Evolutionary conservation across 1,140 invertebrate species (phyloP).

Genomic region (Lanistes nyassanus): DNA sequence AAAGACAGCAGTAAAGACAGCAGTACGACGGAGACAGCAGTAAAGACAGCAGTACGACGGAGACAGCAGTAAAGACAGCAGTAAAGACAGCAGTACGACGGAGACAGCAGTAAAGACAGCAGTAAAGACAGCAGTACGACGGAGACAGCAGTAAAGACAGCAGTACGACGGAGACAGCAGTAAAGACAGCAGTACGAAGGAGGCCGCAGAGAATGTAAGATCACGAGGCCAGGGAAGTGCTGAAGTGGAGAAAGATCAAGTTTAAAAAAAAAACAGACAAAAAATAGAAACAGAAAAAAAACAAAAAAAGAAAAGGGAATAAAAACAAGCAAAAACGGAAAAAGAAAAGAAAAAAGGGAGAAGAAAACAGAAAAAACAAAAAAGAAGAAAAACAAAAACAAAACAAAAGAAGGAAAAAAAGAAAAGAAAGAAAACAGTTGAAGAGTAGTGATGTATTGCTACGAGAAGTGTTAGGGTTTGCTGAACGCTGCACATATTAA

Average conservation of each 20-base stretch:
- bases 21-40: too few species aligned
- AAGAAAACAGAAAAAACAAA: neutral
- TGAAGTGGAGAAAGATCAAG: conserved; percentile 9
- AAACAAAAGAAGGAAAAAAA: neutral
- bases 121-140: too few species aligned
- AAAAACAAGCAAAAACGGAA: neutral
- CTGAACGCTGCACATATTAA: neutral
- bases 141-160: too few species aligned
- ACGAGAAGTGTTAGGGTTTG: too few species aligned
- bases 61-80: too few species aligned
- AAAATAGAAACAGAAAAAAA: neutral
- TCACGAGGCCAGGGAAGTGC: neutral
- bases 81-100: too few species aligned
- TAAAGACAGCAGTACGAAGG: too few species aligned
- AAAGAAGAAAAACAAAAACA: neutral
- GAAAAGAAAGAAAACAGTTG: neutral
- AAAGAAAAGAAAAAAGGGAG: conserved; percentile 7
- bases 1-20: too few species aligned
- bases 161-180: too few species aligned
- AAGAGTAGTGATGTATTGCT: neutral
- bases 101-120: too few species aligned
- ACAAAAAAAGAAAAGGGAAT: neutral
- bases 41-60: too few species aligned
- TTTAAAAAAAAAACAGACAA: neutral
- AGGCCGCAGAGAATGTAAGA: conserved; percentile 11